These are phyloP conservation scores for Nasonovia ribisnigri DNA, from an alignment of 2,888 invertebrate species.

Conservation along the genomic window DNA sequence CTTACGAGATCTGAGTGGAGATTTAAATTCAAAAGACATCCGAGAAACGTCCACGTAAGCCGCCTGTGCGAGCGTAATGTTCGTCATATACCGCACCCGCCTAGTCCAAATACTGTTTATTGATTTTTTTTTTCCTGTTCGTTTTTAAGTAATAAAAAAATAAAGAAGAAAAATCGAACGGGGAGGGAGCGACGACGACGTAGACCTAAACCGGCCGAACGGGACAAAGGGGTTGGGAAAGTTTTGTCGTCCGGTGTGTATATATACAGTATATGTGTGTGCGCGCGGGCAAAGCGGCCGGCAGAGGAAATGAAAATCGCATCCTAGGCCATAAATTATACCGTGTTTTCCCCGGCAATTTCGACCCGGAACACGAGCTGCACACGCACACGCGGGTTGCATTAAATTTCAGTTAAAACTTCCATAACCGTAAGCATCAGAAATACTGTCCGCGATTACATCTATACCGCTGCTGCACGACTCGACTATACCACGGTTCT, in stretches of 20 bases:
- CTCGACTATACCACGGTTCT: neutral
- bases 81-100: neutral
- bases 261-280: neutral
- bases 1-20: neutral
- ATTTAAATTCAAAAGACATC: neutral
- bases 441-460: conserved; percentile 59
- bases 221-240: conserved; percentile 60
- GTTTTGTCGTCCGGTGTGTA: conserved; percentile 59
- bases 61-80: neutral
- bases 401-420: conserved; percentile 65
- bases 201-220: conserved; percentile 19
- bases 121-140: conserved; percentile 46
- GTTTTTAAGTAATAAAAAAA: conserved; percentile 48
- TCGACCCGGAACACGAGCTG: conserved; percentile 60
- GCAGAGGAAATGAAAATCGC: conserved; percentile 64
- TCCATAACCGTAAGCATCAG: conserved; percentile 62
- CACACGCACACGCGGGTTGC: conserved; percentile 45
- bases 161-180: neutral
- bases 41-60: neutral
- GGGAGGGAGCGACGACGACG: neutral
- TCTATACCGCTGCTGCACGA: conserved; percentile 2
- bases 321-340: conserved; percentile 64
- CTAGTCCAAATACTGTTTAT: conserved; percentile 43
- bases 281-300: neutral
- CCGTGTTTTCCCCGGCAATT: conserved; percentile 62